Evolutionary conservation across 2,113 vertebrate species (phyloP), one percentile per base, ranked within the genome.

Genomic region (Riparia riparia): DNA sequence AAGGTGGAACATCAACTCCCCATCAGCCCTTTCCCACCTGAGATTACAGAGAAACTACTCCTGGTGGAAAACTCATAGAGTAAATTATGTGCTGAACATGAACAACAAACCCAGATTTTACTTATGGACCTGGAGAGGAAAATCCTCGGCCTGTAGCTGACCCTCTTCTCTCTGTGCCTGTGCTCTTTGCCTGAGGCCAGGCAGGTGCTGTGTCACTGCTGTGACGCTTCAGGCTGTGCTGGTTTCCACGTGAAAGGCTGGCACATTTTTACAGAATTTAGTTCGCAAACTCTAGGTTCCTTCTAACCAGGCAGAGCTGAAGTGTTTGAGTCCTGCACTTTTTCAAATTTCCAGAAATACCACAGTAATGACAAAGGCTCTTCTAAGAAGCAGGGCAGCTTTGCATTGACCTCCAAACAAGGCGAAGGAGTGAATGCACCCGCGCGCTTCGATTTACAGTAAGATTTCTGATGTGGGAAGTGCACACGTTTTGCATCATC

Each of bases 341-440:
- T 66, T 42, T 82, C 45, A 93, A 11, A 42, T 66, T 65, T 84
- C 39, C 79, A 93, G 65, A 93, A 79, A 68, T 56, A 79, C 29
- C 31, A 64, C 51, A 41, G 39, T n/a, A 90, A 87, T 82, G 49
- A 85, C 53, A 91, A 79, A 87, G 24, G 15, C 61, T 71, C 65
- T 82, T 82, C 34, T 71, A 49, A 95, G 93, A 89, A 86, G 71
- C 42, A 74, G 72, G 57, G 34, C 50, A 94, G 69, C 56, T 89
- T 78, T 54, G n/a, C 63, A 39, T 2, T 61, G 82, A 74, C 57
- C 65, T 95, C 57, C 70, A 81, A 82, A 63, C 25, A 78, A 74
- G 15, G 47, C 0, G 0, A 82, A 60, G 44, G 28, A 71, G 18
- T 28, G 24, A 91, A 74, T 3, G 39, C 37, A 89, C 17, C 28